A percentile compares a stretch with the other conserved stretches of the same genome.
Evolutionary conservation across 2,888 invertebrate genomes (phyloP).

Genomic region (Schizaphis graminum): DNA sequence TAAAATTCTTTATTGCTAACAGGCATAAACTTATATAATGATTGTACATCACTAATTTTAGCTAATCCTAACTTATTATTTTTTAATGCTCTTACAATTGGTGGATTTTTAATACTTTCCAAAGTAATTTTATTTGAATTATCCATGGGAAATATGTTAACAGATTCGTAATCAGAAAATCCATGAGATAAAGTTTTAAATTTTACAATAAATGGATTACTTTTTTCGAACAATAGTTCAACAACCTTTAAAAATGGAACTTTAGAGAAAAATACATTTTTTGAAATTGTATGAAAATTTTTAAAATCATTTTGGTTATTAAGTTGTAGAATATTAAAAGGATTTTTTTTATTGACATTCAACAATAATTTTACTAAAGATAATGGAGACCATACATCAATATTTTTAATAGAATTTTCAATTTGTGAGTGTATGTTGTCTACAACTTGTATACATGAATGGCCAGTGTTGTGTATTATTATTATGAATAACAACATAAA

Average conservation of each 20-base stretch:
- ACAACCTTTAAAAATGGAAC: too few species aligned
- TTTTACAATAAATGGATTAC: too few species aligned
- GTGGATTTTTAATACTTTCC: too few species aligned
- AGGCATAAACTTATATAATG: constrained; percentile 12
- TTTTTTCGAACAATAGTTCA: too few species aligned
- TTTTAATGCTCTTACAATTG: too few species aligned
- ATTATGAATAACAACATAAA: too few species aligned
- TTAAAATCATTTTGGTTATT: neutral
- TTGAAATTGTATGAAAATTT: neutral
- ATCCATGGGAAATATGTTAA: too few species aligned
- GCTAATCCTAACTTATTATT: neutral
- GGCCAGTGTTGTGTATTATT: too few species aligned
- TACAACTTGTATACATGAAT: neutral
- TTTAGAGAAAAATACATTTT: neutral
- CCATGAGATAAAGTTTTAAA: too few species aligned
- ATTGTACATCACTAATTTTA: constrained; percentile 2
- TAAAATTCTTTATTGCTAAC: neutral
- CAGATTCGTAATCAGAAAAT: too few species aligned
- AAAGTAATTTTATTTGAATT: too few species aligned
- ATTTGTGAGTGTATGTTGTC: neutral
- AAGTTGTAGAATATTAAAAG: constrained; percentile 2
- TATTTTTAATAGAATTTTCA: neutral
- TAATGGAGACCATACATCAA: neutral
- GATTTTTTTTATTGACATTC: neutral
- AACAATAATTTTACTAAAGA: neutral